Percentiles rank a stretch among this genome's conserved stretches.
Evolutionary conservation across 2,888 invertebrate species (phyloP).

Genomic region (Apotomis betuletana): DNA sequence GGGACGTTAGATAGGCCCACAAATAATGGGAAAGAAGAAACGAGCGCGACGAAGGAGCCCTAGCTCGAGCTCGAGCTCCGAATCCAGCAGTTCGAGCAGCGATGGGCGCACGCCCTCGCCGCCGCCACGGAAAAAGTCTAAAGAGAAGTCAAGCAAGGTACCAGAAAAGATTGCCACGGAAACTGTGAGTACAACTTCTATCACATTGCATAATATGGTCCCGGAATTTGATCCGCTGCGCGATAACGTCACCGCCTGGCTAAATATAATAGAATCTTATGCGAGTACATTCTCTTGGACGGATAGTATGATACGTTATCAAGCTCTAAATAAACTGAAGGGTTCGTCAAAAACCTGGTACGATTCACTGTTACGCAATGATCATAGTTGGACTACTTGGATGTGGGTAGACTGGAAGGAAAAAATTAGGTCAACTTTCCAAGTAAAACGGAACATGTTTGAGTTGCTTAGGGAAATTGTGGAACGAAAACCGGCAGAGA

Average conservation of each 20-base stretch:
- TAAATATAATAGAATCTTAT: slow-evolving; percentile 44
- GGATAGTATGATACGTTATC: slow-evolving; percentile 34
- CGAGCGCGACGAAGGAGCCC: too few relatives aligned
- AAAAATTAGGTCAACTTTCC: too few relatives aligned
- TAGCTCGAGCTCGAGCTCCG: too few relatives aligned
- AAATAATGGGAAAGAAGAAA: too few relatives aligned
- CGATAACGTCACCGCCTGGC: slow-evolving; percentile 46
- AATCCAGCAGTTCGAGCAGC: too few relatives aligned
- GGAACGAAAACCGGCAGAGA: too few relatives aligned
- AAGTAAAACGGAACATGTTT: too few relatives aligned
- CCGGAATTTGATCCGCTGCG: slow-evolving; percentile 47
- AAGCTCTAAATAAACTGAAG: slow-evolving; percentile 43
- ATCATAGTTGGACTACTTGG: too few relatives aligned
- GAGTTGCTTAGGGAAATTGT: too few relatives aligned
- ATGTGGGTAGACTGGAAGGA: too few relatives aligned
- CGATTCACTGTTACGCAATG: too few relatives aligned
- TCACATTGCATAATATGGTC: slow-evolving; percentile 38
- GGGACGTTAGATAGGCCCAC: too few relatives aligned
- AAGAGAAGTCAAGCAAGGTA: slow-evolving; percentile 4
- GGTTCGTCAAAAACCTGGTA: slow-evolving; percentile 39
- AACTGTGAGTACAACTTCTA: slow-evolving; percentile 8
- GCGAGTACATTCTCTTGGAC: slow-evolving; percentile 43
- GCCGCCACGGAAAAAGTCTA: neutral
- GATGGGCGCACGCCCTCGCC: slow-evolving; percentile 8
- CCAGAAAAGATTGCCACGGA: neutral